Base-by-base conservation (phyloP, 2,113 vertebrate genomes). In the Redunca redunca region DNA sequence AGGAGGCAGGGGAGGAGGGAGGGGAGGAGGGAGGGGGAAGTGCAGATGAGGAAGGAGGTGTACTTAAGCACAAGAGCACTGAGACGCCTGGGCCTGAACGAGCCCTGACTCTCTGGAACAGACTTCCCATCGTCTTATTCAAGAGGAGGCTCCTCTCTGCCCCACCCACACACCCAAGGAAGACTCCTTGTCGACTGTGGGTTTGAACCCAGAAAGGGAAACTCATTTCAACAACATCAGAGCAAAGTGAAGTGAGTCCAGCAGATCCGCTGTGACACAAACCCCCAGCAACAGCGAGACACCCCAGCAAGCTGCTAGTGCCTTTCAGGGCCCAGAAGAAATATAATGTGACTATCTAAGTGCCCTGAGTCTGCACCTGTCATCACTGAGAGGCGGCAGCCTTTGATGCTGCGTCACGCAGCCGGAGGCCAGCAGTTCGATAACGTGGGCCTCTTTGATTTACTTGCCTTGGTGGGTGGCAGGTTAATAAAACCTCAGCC, bases 401-500 rank as follows among this genome's bases (percentile, higher is more conserved):
- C 67, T 60, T 94, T 90, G 87, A 96, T 30, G 88, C 80, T 1
- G 13, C 2, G 6, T 85, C 97, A 88, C 30, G 10, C 10, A n/a
- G 85, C 82, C 16, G 0, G 92, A 97, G 88, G 83, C 84, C 84
- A 60, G 23, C 1, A 26, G 91, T 85, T 90, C 81, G 4, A 60
- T 94, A 58, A 57, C 0, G 17, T 13, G 64, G 90, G 15, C 91
- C 48, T 57, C 88, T 84, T 89, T 90, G 94, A 95, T 91, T 62
- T 58, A 91, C 91, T 83, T 19, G 46, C 57, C 78, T 48, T 2
- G 19, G 33, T 62, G 91, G 88, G 93, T 80, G 86, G 89, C 97
- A 94, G 85, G 96, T 95, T 97, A 67, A 95, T 98, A 95, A 97
- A 94, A 85, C 92, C 64, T 81, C 52, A 92, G 88, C 77, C 96